phyloP scores from a whole-genome alignment of 2,797 vertebrate species.

The Hipposideros larvatus region DNA sequence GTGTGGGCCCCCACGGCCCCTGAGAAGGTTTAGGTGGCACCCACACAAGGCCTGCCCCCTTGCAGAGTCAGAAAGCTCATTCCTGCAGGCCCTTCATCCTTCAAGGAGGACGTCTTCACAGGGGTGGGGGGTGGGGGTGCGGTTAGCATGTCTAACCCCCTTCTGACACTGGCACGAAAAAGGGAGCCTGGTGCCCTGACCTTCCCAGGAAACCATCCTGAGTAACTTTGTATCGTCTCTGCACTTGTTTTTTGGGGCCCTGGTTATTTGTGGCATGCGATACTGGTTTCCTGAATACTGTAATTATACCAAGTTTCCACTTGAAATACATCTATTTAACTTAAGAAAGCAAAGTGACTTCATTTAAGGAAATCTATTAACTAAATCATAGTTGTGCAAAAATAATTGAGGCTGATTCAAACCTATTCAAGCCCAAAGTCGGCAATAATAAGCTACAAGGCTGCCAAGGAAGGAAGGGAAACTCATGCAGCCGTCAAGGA shows the following conservation, averaged over 20 bases:
- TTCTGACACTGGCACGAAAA: background rate
- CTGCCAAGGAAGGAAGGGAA: background rate
- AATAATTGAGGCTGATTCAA: background rate
- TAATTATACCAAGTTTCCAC: background rate
- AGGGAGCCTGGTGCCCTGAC: rapidly evolving
- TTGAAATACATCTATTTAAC: background rate
- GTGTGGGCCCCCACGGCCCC: rapidly evolving
- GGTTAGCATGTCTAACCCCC: rapidly evolving
- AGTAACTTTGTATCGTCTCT: rapidly evolving
- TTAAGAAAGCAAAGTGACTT: background rate
- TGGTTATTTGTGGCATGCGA: rapidly evolving
- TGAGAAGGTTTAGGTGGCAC: rapidly evolving
- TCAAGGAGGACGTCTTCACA: background rate
- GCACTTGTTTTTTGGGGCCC: background rate
- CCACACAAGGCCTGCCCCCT: rapidly evolving
- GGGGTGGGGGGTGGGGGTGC: background rate
- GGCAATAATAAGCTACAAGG: background rate
- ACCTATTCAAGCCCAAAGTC: background rate
- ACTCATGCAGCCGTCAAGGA: background rate
- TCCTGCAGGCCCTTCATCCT: rapidly evolving
- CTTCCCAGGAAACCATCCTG: rapidly evolving
- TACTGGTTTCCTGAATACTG: background rate
- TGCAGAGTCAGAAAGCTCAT: background rate
- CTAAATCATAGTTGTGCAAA: background rate
- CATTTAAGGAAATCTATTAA: background rate